Conservation (phyloP, 2,113 vertebrate genomes). For the Hiodon alosoides region DNA sequence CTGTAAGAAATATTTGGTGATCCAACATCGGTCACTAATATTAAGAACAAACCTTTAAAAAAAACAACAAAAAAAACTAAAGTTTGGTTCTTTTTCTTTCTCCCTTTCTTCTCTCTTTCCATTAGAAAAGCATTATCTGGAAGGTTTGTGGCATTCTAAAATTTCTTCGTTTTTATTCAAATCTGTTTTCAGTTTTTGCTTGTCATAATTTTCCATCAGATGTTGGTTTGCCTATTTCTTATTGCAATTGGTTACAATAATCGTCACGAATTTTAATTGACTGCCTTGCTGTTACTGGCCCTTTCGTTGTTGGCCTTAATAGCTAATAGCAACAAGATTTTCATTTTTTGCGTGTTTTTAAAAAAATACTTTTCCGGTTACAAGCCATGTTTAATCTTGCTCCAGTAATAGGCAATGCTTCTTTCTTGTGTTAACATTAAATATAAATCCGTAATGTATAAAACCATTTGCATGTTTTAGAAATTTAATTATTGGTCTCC, state of each 20-base stretch:
- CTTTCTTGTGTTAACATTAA: neutral
- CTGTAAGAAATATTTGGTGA: slow-evolving; percentile 63
- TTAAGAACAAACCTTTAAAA: slow-evolving; percentile 26
- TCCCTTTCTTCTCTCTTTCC: slow-evolving; percentile 55
- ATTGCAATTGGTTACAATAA: slow-evolving; percentile 51
- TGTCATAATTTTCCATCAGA: slow-evolving; percentile 58
- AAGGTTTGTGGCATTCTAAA: slow-evolving; percentile 73
- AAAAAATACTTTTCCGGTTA: neutral
- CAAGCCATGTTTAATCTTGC: neutral
- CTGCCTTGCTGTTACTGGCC: slow-evolving; percentile 14
- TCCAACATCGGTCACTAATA: slow-evolving; percentile 55
- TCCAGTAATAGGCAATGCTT: neutral
- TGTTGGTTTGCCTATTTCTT: slow-evolving; percentile 66
- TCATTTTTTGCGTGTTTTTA: neutral
- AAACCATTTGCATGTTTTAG: neutral
- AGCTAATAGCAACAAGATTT: slow-evolving; percentile 27
- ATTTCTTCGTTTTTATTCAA: slow-evolving; percentile 51
- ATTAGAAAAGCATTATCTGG: slow-evolving; percentile 82
- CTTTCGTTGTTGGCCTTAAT: slow-evolving; percentile 32
- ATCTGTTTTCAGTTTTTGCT: slow-evolving; percentile 55
- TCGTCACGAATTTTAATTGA: slow-evolving; percentile 36
- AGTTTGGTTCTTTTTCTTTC: slow-evolving; percentile 59
- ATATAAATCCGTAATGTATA: neutral
- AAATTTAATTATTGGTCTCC: too few species aligned
- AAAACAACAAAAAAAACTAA: slow-evolving; percentile 54